Percentiles rank a stretch among this genome's conserved stretches.
These are phyloP conservation scores for Phylloscopus whistleri DNA, from an alignment of 2,113 vertebrate species.

Conservation along the genomic window DNA sequence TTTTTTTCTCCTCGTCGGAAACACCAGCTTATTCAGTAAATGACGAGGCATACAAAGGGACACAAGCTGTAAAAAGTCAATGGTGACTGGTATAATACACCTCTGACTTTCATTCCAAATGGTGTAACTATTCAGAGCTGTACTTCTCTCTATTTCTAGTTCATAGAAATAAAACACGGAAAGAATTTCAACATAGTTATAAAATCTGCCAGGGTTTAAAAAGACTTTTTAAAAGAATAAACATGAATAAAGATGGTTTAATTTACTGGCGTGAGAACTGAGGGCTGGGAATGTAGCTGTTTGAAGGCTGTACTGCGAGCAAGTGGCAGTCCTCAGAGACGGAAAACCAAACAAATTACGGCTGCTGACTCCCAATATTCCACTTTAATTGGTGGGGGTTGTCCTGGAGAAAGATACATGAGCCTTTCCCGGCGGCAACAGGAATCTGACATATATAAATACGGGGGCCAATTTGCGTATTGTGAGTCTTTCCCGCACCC, in stretches of 20 bases:
- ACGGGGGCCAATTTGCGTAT: background rate
- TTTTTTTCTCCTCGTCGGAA: background rate
- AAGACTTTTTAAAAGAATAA: background rate
- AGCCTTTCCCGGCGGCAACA: background rate
- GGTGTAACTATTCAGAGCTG: background rate
- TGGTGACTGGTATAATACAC: background rate
- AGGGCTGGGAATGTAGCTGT: background rate
- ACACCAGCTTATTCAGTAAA: background rate
- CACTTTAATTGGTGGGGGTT: background rate
- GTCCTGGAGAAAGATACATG: background rate
- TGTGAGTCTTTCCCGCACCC: fast-evolving
- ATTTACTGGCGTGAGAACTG: background rate
- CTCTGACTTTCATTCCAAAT: background rate
- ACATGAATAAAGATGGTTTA: background rate
- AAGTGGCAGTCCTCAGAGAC: background rate
- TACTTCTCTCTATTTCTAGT: background rate
- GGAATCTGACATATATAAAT: fast-evolving
- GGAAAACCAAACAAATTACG: background rate
- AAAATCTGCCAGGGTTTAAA: background rate
- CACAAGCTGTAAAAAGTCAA: background rate
- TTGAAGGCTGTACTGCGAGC: background rate
- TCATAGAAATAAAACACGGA: background rate
- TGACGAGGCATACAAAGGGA: background rate
- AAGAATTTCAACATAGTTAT: background rate
- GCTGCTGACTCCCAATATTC: background rate